phyloP scores from a whole-genome alignment of 2,797 vertebrate species.

The Chelidonichthys spinosus region DNA sequence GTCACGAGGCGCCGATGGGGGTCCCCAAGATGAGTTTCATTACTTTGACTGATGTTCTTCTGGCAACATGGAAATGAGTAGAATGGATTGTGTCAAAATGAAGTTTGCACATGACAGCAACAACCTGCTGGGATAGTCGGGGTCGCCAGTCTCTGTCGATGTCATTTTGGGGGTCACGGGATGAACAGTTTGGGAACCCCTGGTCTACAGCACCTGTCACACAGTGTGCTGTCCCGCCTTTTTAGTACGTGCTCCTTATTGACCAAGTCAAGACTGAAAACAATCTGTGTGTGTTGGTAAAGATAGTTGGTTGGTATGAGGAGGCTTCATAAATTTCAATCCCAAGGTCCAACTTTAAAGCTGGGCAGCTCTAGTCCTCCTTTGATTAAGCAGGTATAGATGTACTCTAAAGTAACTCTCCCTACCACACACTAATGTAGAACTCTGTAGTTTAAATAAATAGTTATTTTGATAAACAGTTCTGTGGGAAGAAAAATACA shows the following conservation, averaged over 20 bases:
- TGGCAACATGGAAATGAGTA: too few relatives aligned
- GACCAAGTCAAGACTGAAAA: not conserved
- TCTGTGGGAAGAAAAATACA: conserved; percentile 48
- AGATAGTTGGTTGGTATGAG: not conserved
- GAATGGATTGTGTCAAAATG: too few relatives aligned
- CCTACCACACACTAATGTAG: not conserved
- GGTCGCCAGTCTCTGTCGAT: too few relatives aligned
- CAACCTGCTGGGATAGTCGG: too few relatives aligned
- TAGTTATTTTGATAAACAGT: conserved; percentile 44
- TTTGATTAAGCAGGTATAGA: not conserved
- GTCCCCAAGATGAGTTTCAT: too few relatives aligned
- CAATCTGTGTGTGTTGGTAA: not conserved
- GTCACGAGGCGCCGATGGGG: too few relatives aligned
- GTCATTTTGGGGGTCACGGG: too few relatives aligned
- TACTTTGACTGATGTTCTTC: too few relatives aligned
- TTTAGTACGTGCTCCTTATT: not conserved
- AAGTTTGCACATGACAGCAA: too few relatives aligned
- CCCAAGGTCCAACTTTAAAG: conserved; percentile 3
- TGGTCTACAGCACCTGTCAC: not conserved
- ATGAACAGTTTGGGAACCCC: too few relatives aligned
- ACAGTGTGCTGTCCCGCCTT: not conserved
- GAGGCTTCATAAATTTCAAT: not conserved
- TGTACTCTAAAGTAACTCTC: conserved; percentile 1
- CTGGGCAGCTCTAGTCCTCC: not conserved
- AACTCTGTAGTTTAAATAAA: conserved; percentile 36